phyloP scores from a whole-genome alignment of 2,888 invertebrate species.

The Anthrax anthrax region DNA sequence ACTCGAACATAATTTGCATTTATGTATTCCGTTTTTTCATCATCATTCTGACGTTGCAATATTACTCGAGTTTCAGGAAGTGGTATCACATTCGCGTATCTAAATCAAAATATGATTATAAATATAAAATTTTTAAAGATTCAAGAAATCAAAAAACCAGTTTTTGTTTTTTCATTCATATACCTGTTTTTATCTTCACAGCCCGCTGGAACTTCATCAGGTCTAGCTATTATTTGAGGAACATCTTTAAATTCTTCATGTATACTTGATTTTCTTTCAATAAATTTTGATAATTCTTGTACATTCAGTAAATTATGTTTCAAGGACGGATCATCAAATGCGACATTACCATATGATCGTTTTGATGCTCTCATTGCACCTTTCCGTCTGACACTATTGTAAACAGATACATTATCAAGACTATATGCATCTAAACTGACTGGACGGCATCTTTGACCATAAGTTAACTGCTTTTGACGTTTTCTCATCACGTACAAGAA shows the following conservation, averaged over 20 bases:
- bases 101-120: conserved; percentile 11
- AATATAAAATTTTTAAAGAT: not conserved
- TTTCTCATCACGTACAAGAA: conserved; percentile 65
- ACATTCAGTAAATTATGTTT: conserved; percentile 60
- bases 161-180: conserved; percentile 9
- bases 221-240: conserved; percentile 60
- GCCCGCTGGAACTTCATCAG: conserved; percentile 72
- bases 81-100: conserved; percentile 89
- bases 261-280: conserved; percentile 53
- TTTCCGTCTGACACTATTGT: conserved; percentile 62
- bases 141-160: not conserved
- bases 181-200: conserved; percentile 76
- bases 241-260: conserved; percentile 70
- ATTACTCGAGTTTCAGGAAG: conserved; percentile 80
- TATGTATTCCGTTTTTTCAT: conserved; percentile 75
- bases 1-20: conserved; percentile 89
- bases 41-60: conserved; percentile 53
- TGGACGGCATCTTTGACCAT: conserved; percentile 76
- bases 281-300: conserved; percentile 60
- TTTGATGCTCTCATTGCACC: conserved; percentile 63
- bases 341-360: conserved; percentile 78
- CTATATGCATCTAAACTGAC: conserved; percentile 81
- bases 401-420: conserved; percentile 75
- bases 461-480: conserved; percentile 64
- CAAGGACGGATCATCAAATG: conserved; percentile 72